phyloP scores from a whole-genome alignment of 2,888 invertebrate genomes.

The Eupithecia dodoneata region DNA sequence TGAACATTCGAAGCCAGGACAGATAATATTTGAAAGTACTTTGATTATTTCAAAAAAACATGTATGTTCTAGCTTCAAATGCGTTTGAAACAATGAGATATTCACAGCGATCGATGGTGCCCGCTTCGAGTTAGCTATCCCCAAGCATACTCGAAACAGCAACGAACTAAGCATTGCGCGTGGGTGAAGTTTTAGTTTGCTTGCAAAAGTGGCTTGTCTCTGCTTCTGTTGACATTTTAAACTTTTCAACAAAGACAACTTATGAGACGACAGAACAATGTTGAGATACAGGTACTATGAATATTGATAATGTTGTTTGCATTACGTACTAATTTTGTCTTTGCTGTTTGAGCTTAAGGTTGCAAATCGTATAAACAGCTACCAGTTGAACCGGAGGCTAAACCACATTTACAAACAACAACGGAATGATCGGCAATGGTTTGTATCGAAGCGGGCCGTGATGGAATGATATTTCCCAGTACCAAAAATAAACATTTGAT shows the following conservation, averaged over 20 bases:
- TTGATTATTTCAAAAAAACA: not conserved
- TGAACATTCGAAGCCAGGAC: not conserved
- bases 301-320: not conserved
- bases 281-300: no score
- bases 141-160: not conserved
- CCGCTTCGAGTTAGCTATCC: slow-evolving; percentile 4
- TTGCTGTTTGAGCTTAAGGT: not conserved
- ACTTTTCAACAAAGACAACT: not conserved
- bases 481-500: slow-evolving; percentile 7
- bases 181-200: not conserved
- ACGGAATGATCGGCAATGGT: not conserved
- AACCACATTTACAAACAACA: slow-evolving; percentile 1
- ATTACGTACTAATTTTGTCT: not conserved
- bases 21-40: not conserved
- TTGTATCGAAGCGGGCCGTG: slow-evolving; percentile 27
- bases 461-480: not conserved
- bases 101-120: not conserved
- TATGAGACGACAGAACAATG: no score
- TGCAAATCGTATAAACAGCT: not conserved
- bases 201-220: not conserved
- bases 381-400: not conserved
- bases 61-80: not conserved
- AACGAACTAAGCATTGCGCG: not conserved
- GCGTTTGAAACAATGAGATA: not conserved
- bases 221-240: not conserved